A percentile compares a stretch with the other conserved stretches of the same genome.
These are phyloP conservation scores for Lysiphlebus fabarum DNA, from an alignment of 1,140 invertebrate genomes.

Conservation along the genomic window DNA sequence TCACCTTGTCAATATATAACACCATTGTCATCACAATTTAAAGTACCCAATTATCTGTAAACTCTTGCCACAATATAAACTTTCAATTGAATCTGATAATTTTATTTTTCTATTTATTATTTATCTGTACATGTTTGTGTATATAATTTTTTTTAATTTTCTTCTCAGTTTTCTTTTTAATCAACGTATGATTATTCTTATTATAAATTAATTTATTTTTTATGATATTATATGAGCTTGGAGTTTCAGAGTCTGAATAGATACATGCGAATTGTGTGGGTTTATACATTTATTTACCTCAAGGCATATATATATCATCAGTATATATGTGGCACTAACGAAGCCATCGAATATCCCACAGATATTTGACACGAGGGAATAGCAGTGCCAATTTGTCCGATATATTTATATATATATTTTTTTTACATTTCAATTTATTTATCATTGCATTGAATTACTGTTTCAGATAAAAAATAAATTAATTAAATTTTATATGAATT, in stretches of 20 bases:
- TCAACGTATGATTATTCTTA: neutral
- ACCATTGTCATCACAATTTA: slow-evolving; percentile 34
- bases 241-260: too few species aligned
- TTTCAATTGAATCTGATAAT: slow-evolving; percentile 35
- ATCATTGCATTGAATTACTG: too few species aligned
- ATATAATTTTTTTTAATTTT: neutral
- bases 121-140: too few species aligned
- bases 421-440: too few species aligned
- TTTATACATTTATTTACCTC: too few species aligned
- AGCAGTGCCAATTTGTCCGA: slow-evolving; percentile 14
- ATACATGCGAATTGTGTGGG: too few species aligned
- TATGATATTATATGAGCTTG: too few species aligned
- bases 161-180: neutral
- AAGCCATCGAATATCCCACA: slow-evolving; percentile 8
- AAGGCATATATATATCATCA: neutral
- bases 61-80: slow-evolving; percentile 26
- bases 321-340: slow-evolving; percentile 9
- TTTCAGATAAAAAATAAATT: too few species aligned
- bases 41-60: slow-evolving; percentile 38
- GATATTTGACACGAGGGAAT: slow-evolving; percentile 13
- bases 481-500: too few species aligned
- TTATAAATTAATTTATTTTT: too few species aligned
- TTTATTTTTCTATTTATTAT: neutral
- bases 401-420: neutral
- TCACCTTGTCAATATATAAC: slow-evolving; percentile 43